Conservation (phyloP, 2,113 vertebrate genomes). For the Plecotus auritus region DNA sequence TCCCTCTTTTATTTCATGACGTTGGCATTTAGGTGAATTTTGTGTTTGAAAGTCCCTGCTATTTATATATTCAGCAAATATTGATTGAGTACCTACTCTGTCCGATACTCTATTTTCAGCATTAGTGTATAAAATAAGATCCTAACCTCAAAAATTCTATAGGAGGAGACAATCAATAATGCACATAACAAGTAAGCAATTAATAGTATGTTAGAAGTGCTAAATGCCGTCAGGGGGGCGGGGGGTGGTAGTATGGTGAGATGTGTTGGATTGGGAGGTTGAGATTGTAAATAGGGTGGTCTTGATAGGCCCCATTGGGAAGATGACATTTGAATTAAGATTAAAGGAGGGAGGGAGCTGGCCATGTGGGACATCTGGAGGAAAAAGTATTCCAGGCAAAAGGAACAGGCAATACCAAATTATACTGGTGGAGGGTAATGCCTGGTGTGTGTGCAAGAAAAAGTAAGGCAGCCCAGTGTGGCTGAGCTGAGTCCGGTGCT, state of each 20-base stretch:
- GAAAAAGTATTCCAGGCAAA: background rate
- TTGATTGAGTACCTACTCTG: background rate
- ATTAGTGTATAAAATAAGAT: background rate
- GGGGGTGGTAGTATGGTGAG: background rate
- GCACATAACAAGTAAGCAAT: background rate
- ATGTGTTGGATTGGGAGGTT: no score
- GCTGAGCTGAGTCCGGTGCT: background rate
- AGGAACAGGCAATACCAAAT: background rate
- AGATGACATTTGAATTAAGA: background rate
- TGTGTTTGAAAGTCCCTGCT: background rate
- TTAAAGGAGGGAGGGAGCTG: background rate
- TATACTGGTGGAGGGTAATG: background rate
- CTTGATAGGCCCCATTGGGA: background rate
- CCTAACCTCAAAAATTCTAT: background rate
- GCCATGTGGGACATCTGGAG: background rate
- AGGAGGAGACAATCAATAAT: background rate
- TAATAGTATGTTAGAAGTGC: background rate
- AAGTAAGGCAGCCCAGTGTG: background rate
- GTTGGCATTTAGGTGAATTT: background rate
- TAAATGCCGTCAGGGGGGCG: background rate
- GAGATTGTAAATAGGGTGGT: background rate
- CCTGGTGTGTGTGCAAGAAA: background rate
- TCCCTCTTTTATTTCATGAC: background rate
- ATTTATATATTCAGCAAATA: background rate
- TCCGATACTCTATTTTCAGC: background rate